Conservation (phyloP, 2,113 vertebrate genomes). For the Engystomops pustulosus region DNA sequence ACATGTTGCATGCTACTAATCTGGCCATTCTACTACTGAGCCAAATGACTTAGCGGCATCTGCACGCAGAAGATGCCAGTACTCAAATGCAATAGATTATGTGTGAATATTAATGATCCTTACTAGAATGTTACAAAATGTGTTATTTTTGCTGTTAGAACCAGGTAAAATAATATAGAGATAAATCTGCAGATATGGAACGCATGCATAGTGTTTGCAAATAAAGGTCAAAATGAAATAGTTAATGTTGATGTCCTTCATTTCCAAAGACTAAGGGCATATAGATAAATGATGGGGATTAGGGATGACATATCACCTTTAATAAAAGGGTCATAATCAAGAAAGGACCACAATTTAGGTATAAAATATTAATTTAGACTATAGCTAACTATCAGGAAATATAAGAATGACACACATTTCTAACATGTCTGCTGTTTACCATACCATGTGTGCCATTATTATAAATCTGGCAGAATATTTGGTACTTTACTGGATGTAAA, state of each 20-base stretch:
- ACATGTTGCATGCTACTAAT: slow-evolving; percentile 9
- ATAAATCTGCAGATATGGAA: neutral
- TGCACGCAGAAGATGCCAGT: neutral
- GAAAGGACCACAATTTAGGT: too few species aligned
- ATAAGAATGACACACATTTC: neutral
- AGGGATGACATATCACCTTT: neutral
- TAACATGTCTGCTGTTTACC: neutral
- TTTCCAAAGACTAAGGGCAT: too few species aligned
- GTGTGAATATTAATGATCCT: neutral
- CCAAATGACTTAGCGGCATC: neutral
- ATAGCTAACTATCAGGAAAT: neutral
- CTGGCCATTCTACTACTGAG: neutral
- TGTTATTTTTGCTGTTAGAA: neutral
- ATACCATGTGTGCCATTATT: neutral
- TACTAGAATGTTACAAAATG: neutral
- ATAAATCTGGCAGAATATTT: too few species aligned
- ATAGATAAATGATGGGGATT: too few species aligned
- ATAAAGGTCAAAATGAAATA: neutral
- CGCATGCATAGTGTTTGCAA: neutral
- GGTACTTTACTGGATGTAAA: too few species aligned
- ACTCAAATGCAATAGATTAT: neutral
- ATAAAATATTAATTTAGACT: neutral
- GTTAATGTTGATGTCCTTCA: too few species aligned
- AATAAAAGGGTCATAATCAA: neutral
- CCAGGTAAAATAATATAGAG: too few species aligned